Conservation (phyloP, 2,888 invertebrate species). For the Hyppa rectilinea region DNA sequence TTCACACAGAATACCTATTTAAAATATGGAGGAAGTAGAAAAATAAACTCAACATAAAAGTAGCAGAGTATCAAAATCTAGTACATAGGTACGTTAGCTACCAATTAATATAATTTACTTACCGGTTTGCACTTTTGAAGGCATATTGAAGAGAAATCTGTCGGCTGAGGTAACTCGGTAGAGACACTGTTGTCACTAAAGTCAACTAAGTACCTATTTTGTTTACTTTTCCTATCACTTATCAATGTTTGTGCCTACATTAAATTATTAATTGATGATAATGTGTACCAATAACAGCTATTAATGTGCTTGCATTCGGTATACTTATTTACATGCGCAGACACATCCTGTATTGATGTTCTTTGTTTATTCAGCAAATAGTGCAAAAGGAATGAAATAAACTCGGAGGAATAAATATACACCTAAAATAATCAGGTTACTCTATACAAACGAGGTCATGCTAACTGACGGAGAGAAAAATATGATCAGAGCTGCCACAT, state of each 20-base stretch:
- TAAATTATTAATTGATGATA: constrained; percentile 24
- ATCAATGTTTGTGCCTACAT: constrained; percentile 29
- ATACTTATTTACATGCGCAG: not conserved
- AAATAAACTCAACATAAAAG: not conserved
- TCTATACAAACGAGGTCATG: constrained; percentile 39
- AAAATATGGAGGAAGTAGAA: too few relatives aligned
- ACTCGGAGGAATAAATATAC: not conserved
- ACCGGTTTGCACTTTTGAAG: constrained; percentile 80
- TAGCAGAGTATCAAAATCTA: too few relatives aligned
- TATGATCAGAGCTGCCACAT: constrained; percentile 22
- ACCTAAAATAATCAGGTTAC: constrained; percentile 12
- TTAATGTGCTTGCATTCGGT: not conserved
- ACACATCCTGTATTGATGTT: not conserved
- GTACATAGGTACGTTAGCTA: too few relatives aligned
- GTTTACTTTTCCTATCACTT: constrained; percentile 36
- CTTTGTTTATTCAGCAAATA: not conserved
- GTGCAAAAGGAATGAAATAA: not conserved
- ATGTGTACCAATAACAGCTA: not conserved
- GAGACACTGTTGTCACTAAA: constrained; percentile 8
- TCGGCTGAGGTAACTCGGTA: not conserved
- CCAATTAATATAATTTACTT: constrained; percentile 50
- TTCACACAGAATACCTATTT: too few relatives aligned
- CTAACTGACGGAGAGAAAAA: constrained; percentile 5
- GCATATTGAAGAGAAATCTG: constrained; percentile 65
- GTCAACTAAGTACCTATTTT: not conserved